Conservation (phyloP, 2,888 invertebrate genomes). For the Chrysolina haemoptera region DNA sequence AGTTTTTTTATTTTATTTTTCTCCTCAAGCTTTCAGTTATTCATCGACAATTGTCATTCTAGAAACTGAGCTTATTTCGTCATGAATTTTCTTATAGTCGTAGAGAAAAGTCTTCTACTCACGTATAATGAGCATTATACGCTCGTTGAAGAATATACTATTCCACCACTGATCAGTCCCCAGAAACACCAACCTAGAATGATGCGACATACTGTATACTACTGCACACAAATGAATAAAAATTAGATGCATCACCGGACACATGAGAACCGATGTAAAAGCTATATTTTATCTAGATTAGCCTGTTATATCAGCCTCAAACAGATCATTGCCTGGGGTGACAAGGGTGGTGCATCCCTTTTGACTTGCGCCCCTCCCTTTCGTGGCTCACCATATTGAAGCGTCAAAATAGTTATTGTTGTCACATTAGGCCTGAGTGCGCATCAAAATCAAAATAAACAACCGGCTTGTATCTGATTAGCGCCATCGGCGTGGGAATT, state of each 20-base stretch:
- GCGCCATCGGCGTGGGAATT: slow-evolving; percentile 10
- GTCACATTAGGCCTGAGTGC: slow-evolving; percentile 51
- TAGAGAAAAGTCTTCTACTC: too few relatives aligned
- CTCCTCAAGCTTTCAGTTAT: too few relatives aligned
- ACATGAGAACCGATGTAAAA: slow-evolving; percentile 5
- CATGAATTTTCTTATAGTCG: too few relatives aligned
- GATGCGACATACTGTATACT: too few relatives aligned
- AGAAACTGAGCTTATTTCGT: too few relatives aligned
- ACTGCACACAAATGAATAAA: not conserved
- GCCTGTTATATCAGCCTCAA: slow-evolving; percentile 41
- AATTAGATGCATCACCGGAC: not conserved
- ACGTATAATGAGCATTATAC: too few relatives aligned
- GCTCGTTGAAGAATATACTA: too few relatives aligned
- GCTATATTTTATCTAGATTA: slow-evolving; percentile 19
- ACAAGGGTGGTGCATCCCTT: slow-evolving; percentile 47
- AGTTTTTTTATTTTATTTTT: too few relatives aligned
- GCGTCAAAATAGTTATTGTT: slow-evolving; percentile 61
- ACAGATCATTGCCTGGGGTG: slow-evolving; percentile 44
- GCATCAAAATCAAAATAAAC: slow-evolving; percentile 47
- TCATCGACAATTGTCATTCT: too few relatives aligned
- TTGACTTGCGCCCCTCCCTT: slow-evolving; percentile 54
- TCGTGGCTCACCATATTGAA: slow-evolving; percentile 54
- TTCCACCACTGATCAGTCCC: too few relatives aligned
- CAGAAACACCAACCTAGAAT: too few relatives aligned
- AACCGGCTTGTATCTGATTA: slow-evolving; percentile 20